Evolutionary conservation across 64 coral and sea anemone species (phyloP), one percentile per base, ranked within the genome.

Genomic region (Porites lutea): DNA sequence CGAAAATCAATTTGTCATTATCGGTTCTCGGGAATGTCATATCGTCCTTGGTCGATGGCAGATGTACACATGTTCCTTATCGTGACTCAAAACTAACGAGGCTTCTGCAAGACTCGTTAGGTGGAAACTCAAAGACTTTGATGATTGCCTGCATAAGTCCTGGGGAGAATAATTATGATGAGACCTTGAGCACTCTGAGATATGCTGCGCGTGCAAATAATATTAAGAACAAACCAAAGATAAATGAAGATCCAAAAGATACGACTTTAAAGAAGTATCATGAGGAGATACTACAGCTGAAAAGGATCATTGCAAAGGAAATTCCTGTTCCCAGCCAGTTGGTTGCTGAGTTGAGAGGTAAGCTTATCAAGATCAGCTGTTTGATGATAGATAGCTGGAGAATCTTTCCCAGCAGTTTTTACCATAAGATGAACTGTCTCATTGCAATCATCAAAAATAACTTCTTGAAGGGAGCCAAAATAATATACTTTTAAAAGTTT

Each of bases 81-180:
- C 93, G 95, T 6, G 95, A 97, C 95, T 97, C 95, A 23, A 97
- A 97, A 74, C 95, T 97, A 23, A 97, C 95, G 45, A 77, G 96
- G n/a, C 63, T 95, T 51, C 65, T 98, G 48, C 96, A 98, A 48
- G 96, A 98, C 45, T 98, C 96, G 7, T 65, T 97, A 13, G 95
- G 95, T 3, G 95, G 95, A 8, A 97, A 94, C 48, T 97, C 96
- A 52, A 95, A 69, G 46, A 98, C 96, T 45, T 58, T 98, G 51
- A 98, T 98, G 96, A 89, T 98, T 15, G 96, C 96, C 4, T 98
- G 96, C n/a, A 92, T 98, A 8, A 98, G 96, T 19, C 96, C 96
- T 3, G 96, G 96, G 0, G 78, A 74, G 7, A 98, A 98, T 72
- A 98, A 98, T n/a, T 98, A 98, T 49, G 96, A 98, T 13, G 96